Evolutionary conservation across 2,888 invertebrate genomes (phyloP), one percentile per base, ranked within the genome.

Genomic region (Colostygia pectinataria): DNA sequence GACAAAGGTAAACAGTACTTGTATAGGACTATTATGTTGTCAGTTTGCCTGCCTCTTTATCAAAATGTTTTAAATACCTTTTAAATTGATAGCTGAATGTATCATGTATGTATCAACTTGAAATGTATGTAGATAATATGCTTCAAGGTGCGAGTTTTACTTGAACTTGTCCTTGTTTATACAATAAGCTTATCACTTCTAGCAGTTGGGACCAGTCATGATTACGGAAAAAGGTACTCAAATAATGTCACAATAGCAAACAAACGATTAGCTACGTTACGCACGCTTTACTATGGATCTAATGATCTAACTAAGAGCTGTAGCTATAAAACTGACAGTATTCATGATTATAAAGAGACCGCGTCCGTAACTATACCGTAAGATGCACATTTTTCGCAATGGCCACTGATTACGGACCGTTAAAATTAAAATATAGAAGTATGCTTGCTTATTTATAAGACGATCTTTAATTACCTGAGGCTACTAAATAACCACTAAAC

Each of bases 401-500:
- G 29, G 24, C 29, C 23, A 23, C 33, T 53, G 24, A 41, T 43
- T 41, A 43, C 31, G 20, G 34, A 47, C 57, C 53, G 59, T 55
- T 57, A 59, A 12, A 38, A 55, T 54, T 55, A 20, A 20, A 20
- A 20, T 20, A 56, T 56, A 49, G 55, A 52, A 48, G 36, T 42
- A 48, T 41, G 45, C 49, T 41, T 29, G 51, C 50, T 59, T 54
- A 67, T 66, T 66, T 61, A 63, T 56, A 38, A 43, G 51, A 66
- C 56, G 60, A 61, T 66, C 45, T 61, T 63, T 67, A 71, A 71
- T 72, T 72, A 61, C 58, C 55, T 56, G 59, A 40, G 50, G 59
- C 43, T 56, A 41, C 62, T 49, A 59, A 65, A 69, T 66, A 68
- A 66, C 50, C 61, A 65, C 41, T 57, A 61, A 74, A 74, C 72